Percentiles rank a stretch among this genome's conserved stretches.
phyloP scores from a whole-genome alignment of 2,888 invertebrate species.

The Thereva nobilitata region DNA sequence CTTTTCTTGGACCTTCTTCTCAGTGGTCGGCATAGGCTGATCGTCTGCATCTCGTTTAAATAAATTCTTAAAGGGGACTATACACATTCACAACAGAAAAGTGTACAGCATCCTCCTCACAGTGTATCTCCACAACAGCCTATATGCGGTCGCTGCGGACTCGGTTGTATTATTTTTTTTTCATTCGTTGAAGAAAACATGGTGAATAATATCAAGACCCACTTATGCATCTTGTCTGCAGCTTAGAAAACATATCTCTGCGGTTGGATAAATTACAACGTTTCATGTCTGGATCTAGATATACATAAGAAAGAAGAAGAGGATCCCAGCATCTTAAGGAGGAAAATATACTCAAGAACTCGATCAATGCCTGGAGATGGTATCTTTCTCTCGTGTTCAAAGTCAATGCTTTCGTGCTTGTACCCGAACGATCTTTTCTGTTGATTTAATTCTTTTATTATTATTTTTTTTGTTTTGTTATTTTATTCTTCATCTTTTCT shows the following conservation, averaged over 20 bases:
- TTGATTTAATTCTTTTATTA: conserved; percentile 31
- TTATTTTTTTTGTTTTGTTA: conserved; percentile 25
- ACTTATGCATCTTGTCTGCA: conserved; percentile 34
- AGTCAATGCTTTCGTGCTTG: conserved; percentile 22
- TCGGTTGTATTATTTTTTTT: no score
- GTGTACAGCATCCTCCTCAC: no score
- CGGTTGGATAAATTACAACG: conserved; percentile 33
- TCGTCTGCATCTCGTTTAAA: conserved; percentile 30
- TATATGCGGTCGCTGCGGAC: no score
- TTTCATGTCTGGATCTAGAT: conserved; percentile 13
- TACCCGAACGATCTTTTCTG: conserved; percentile 18
- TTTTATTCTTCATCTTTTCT: conserved; percentile 18
- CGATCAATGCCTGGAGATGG: neutral
- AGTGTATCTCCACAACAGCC: no score
- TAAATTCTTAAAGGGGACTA: conserved; percentile 20
- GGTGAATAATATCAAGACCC: conserved; percentile 31
- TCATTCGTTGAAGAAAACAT: conserved; percentile 5
- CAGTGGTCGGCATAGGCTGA: neutral
- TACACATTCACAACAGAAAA: no score
- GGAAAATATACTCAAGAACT: no score
- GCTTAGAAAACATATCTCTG: conserved; percentile 33
- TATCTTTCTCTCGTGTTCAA: conserved; percentile 16
- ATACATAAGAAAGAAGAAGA: no score
- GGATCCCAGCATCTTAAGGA: no score
- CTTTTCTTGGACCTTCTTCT: conserved; percentile 1